Conservation (phyloP, 1,140 invertebrate species). For the Neotoxoptera formosana region DNA sequence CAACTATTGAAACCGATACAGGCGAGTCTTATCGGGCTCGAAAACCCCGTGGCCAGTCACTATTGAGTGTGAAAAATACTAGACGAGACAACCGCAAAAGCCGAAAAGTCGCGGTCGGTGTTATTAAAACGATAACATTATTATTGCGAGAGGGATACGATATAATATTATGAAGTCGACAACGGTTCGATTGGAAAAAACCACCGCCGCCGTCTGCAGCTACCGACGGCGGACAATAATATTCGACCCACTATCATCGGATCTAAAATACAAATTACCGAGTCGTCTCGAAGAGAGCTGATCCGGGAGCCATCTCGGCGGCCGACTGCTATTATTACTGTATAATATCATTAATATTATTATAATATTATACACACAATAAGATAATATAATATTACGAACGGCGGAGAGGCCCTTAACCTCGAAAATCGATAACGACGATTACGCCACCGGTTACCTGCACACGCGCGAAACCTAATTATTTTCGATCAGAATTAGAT, state of each 20-base stretch:
- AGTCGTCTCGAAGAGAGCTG: not conserved
- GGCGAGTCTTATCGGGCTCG: not conserved
- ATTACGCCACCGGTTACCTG: constrained; percentile 1
- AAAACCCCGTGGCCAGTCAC: not conserved
- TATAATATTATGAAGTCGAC: too few relatives aligned
- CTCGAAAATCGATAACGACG: not conserved
- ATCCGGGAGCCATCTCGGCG: not conserved
- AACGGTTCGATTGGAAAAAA: not conserved
- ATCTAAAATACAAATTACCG: not conserved
- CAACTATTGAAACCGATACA: not conserved
- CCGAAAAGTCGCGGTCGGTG: not conserved
- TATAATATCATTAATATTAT: too few relatives aligned
- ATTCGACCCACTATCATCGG: not conserved
- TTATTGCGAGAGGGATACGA: too few relatives aligned
- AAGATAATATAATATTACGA: not conserved
- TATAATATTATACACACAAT: not conserved
- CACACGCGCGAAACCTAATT: not conserved
- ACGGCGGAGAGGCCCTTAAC: constrained; percentile 21
- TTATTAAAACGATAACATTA: not conserved
- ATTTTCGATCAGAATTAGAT: not conserved
- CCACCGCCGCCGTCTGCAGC: too few relatives aligned
- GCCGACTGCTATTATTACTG: not conserved
- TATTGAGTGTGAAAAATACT: not conserved
- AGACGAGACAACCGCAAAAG: not conserved
- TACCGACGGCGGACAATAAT: not conserved